A percentile compares a stretch with the other conserved stretches of the same genome.
These are phyloP conservation scores for Phenganax subtilis DNA, from an alignment of 92 coral and sea anemone genomes.

Conservation along the genomic window DNA sequence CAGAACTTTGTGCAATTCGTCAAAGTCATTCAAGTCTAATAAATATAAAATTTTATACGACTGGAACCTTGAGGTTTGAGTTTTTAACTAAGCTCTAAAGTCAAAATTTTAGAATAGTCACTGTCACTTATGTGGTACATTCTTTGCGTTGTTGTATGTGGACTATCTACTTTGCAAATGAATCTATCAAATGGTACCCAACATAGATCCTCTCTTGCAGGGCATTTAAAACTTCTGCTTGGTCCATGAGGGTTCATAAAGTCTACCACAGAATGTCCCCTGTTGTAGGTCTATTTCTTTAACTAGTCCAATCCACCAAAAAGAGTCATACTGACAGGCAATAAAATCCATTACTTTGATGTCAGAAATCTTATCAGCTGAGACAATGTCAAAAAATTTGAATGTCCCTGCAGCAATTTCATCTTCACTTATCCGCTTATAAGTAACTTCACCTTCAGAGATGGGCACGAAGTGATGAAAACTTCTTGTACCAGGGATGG, in stretches of 20 bases:
- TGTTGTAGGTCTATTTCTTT: constrained; percentile 23
- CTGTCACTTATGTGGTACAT: constrained; percentile 33
- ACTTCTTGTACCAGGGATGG: constrained; percentile 37
- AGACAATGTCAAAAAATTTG: constrained; percentile 21
- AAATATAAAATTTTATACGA: background rate
- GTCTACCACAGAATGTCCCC: constrained; percentile 23
- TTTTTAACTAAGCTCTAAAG: background rate
- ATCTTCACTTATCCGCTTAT: constrained; percentile 27
- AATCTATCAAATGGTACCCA: constrained; percentile 32
- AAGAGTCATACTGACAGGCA: constrained; percentile 36
- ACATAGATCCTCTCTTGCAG: constrained; percentile 39
- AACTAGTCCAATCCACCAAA: constrained; percentile 46
- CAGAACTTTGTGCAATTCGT: background rate
- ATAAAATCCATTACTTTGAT: constrained; percentile 23
- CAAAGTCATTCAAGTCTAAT: background rate
- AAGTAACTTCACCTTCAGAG: constrained; percentile 11
- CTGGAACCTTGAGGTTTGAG: constrained; percentile 6
- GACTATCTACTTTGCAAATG: constrained; percentile 33
- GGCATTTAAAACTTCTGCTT: constrained; percentile 35
- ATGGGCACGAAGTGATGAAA: constrained; percentile 23
- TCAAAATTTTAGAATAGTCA: constrained; percentile 3
- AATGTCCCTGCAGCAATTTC: constrained; percentile 25
- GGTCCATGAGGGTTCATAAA: constrained; percentile 47
- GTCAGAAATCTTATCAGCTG: constrained; percentile 12
- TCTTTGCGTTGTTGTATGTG: constrained; percentile 33